Conservation (phyloP, 2,797 vertebrate genomes). For the Pseudomugil tenellus region DNA sequence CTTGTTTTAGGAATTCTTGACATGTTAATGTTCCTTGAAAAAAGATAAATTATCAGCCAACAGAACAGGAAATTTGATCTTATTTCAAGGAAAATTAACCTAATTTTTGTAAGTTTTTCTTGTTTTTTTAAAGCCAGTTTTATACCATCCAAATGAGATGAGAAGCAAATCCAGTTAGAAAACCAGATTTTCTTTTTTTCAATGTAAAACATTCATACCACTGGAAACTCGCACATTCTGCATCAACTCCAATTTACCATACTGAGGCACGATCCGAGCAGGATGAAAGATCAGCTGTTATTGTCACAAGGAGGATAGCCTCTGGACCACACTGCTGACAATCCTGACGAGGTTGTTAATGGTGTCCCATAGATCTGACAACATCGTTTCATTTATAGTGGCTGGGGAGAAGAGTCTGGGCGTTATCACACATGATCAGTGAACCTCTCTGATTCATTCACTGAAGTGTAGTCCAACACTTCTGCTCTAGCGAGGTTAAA, state of each 20-base stretch:
- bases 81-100: too few species aligned
- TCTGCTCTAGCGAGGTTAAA: constrained; percentile 23
- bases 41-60: too few species aligned
- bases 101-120: too few species aligned
- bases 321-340: constrained; percentile 21
- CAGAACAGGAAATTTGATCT: too few species aligned
- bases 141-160: too few species aligned
- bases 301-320: constrained; percentile 30
- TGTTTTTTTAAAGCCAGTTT: too few species aligned
- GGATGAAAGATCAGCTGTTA: constrained; percentile 31
- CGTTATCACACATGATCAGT: constrained; percentile 56
- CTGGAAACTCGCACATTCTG: background rate
- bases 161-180: background rate
- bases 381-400: constrained; percentile 53
- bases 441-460: constrained; percentile 51
- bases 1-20: too few species aligned
- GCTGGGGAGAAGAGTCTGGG: constrained; percentile 35
- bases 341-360: constrained; percentile 58
- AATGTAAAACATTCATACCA: constrained; percentile 12
- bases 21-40: too few species aligned
- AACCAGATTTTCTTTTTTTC: constrained; percentile 7
- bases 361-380: constrained; percentile 59
- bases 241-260: constrained; percentile 21
- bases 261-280: constrained; percentile 24
- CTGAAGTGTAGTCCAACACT: constrained; percentile 39